Base-by-base conservation (phyloP, 1,140 invertebrate species). In the Chelonus insularis region DNA sequence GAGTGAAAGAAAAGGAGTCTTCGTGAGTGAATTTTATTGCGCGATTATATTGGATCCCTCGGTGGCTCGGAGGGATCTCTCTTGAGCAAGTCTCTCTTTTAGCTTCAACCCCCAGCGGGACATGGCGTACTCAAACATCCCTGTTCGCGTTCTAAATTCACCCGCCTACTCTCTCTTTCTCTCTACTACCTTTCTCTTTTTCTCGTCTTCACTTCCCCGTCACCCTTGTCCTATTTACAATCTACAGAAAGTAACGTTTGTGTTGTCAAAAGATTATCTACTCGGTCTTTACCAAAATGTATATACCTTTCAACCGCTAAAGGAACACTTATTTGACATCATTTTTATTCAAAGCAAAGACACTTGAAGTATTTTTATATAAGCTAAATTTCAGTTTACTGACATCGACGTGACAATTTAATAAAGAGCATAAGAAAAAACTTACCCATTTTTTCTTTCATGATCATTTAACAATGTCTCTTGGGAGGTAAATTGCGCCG, bases 21-120 rank as follows among this genome's bases (percentile, higher is more conserved):
- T 70, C 68, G 69, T 77, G 73, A 77, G 75, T 77, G 72, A 77
- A 77, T 77, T 78, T 78, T 78, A 77, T 77, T 78, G 75, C 75
- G 65, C 76, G 75, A 76, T 78, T 76, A 78, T 76, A 75, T 76
- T 76, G 74, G 69, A 75, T 78, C 74, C 72, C 74, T 73, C 65
- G 65, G 68, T 69, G 68, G 64, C 69, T 68, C 64, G 62, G 57
- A 57, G 48, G 58, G 23, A 57, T 55, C 50, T 43, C 61, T 37
- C 51, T 47, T 16, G 39, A 62, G 57, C 32, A 20, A 54, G n/a
- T 14, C 21, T 20, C 23, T 37, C 34, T 54, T 63, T 62, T 63
- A 59, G 39, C 57, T 37, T 55, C 50, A 62, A 50, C 52, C 60
- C 60, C 60, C 61, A 58, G n/a, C 52, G 66, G 64, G 63, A 69